These are phyloP conservation scores for Cydia pomonella DNA, from an alignment of 1,140 invertebrate species.

Conservation along the genomic window DNA sequence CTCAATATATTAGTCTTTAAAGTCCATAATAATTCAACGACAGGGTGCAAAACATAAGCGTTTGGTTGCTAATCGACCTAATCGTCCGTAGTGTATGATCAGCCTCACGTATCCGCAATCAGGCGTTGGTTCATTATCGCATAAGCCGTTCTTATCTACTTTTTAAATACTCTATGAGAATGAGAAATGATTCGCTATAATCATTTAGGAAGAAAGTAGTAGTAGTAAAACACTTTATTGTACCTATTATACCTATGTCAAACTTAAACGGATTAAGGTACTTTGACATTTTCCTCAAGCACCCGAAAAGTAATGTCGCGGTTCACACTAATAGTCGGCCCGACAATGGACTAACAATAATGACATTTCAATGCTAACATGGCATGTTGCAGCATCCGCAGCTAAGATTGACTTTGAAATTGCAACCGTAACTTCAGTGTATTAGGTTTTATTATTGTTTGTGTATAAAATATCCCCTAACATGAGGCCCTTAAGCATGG, in stretches of 20 bases:
- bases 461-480: neutral
- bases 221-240: too few species aligned
- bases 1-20: neutral
- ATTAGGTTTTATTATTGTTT: neutral
- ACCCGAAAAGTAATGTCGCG: too few species aligned
- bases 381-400: neutral
- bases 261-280: too few species aligned
- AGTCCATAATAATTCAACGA: neutral
- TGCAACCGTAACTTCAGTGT: neutral
- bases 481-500: neutral
- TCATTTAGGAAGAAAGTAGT: too few species aligned
- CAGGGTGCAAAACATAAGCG: neutral
- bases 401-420: neutral
- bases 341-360: too few species aligned
- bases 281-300: too few species aligned
- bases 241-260: too few species aligned
- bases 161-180: neutral
- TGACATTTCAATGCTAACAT: neutral
- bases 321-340: too few species aligned
- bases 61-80: neutral
- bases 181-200: too few species aligned
- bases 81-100: neutral
- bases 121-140: constrained; percentile 24
- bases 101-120: constrained; percentile 18
- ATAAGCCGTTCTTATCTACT: neutral